A percentile compares a stretch with the other conserved stretches of the same genome.
Evolutionary conservation across 2,888 invertebrate species (phyloP).

Genomic region (Drosophila sordidapex): DNA sequence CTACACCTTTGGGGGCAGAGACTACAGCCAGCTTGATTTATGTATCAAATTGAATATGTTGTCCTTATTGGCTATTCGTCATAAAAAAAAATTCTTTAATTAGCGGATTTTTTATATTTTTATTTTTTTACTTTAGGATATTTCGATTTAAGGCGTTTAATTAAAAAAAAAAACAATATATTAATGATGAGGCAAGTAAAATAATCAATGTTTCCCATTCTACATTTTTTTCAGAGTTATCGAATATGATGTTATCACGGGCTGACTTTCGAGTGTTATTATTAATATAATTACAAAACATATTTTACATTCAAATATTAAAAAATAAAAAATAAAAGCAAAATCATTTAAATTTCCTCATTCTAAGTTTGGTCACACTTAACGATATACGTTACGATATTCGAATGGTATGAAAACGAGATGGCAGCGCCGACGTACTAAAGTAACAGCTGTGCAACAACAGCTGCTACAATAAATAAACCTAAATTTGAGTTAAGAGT

Average conservation of each 20-base stretch:
- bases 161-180: neutral
- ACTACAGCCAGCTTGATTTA: neutral
- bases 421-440: slow-evolving; percentile 41
- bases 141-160: no score
- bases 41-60: neutral
- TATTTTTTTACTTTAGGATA: neutral
- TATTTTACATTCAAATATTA: neutral
- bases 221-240: neutral
- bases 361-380: neutral
- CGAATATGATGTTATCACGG: neutral
- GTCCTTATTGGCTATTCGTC: neutral
- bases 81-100: neutral
- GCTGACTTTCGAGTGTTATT: neutral
- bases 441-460: slow-evolving; percentile 46
- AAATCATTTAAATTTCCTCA: slow-evolving; percentile 10
- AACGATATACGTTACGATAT: slow-evolving; percentile 23
- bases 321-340: neutral
- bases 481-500: slow-evolving; percentile 11
- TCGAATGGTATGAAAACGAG: neutral
- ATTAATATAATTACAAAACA: neutral
- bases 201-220: neutral
- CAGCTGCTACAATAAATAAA: slow-evolving; percentile 34
- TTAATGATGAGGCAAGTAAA: neutral
- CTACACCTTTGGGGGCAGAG: neutral
- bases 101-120: neutral